Base-by-base conservation (phyloP, 2,888 invertebrate genomes). In the Epirrhoe tristata region DNA sequence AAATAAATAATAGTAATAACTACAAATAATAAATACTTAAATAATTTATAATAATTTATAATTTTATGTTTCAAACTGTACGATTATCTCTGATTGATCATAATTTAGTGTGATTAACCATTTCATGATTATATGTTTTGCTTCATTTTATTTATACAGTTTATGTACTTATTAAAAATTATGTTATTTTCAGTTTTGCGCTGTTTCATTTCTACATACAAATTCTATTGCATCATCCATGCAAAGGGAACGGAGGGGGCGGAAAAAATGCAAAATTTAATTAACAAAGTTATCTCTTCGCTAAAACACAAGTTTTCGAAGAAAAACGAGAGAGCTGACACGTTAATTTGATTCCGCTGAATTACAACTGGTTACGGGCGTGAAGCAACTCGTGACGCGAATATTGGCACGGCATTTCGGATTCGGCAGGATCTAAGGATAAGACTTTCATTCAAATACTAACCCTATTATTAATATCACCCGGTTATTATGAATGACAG, bases 251-350 rank as follows among this genome's bases (percentile, higher is more conserved):
- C 43, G 56, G 67, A 52, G 72, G 68, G 68, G 72, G 63, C 71
- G 58, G 67, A 70, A 86, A 89, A 90, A 91, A 89, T 88, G 83
- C 81, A 87, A 91, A 91, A 93, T 91, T 91, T 90, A 92, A 93
- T 91, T 93, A 93, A 90, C 90, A 88, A 92, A 93, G 89, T 93
- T 92, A 84, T 87, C 87, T 85, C 77, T 71, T 72, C 82, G 89
- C 88, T 91, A 87, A 92, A 92, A 92, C 88, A 89, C 89, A 93
- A 93, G 92, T 93, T 93, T 84, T 77, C 77, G 70, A 88, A 91
- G 91, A 91, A 92, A 91, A 93, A 91, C 90, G 92, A 87, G 86
- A 80, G 82, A 87, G 82, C 85, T 86, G 87, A 90, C 91, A 86
- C 89, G 90, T 87, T 91, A 92, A 93, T 91, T 93, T 84, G 88